Percentiles rank a stretch among this genome's conserved stretches.
These are phyloP conservation scores for Uromys caudimaculatus DNA, from an alignment of 2,797 vertebrate species.

Conservation along the genomic window DNA sequence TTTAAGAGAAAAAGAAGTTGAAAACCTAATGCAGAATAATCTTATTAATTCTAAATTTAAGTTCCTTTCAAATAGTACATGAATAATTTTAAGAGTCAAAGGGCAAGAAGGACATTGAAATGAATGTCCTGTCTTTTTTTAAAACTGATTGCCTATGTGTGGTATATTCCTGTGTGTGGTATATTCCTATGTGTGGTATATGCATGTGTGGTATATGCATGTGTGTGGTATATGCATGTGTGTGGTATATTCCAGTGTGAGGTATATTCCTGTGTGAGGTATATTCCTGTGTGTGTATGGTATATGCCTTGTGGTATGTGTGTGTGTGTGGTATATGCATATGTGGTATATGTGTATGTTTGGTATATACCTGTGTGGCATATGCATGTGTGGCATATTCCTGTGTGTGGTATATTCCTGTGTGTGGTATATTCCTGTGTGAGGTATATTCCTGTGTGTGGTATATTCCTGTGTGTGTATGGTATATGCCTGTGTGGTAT, in stretches of 20 bases:
- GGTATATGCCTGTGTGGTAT: too few species aligned
- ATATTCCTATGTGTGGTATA: not conserved
- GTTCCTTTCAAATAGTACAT: slow-evolving; percentile 51
- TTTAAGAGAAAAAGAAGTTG: slow-evolving; percentile 21
- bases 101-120: not conserved
- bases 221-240: not conserved
- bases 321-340: too few species aligned
- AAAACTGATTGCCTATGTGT: not conserved
- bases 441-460: too few species aligned
- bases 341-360: not conserved
- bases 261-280: too few species aligned
- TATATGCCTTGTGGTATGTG: too few species aligned
- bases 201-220: too few species aligned
- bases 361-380: not conserved
- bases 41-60: slow-evolving; percentile 48
- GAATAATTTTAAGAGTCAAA: not conserved
- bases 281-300: too few species aligned
- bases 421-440: too few species aligned
- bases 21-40: not conserved
- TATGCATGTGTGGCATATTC: too few species aligned
- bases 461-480: too few species aligned
- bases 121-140: not conserved
- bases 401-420: too few species aligned
- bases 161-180: not conserved
- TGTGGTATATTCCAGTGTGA: too few species aligned